Evolutionary conservation across 2,113 vertebrate species (phyloP).

Genomic region (Bombycilla garrulus): DNA sequence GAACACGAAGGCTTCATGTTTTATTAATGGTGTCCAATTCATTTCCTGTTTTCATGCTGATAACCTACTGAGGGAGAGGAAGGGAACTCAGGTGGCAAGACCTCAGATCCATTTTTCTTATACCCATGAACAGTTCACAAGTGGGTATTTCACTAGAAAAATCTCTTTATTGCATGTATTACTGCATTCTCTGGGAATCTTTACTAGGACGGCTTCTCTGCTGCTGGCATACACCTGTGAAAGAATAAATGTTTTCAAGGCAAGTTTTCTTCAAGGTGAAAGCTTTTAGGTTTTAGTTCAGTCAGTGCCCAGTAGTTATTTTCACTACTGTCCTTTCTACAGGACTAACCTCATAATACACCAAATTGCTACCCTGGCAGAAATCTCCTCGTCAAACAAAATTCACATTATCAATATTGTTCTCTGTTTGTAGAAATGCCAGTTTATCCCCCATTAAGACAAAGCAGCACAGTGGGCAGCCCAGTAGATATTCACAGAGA

Average conservation of each 20-base stretch:
- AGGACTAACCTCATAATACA: background rate
- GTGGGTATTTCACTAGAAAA: constrained; percentile 30
- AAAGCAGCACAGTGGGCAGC: background rate
- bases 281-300: background rate
- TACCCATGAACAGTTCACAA: constrained; percentile 40
- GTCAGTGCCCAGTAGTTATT: background rate
- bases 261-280: background rate
- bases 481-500: background rate
- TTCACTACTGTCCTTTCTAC: background rate
- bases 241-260: background rate
- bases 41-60: constrained; percentile 82
- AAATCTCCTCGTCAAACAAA: background rate
- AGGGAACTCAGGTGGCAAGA: constrained; percentile 75
- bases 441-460: background rate
- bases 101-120: constrained; percentile 46
- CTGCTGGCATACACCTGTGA: background rate
- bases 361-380: background rate
- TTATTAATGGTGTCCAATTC: constrained; percentile 79
- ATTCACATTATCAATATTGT: background rate
- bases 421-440: background rate
- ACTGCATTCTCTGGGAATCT: background rate
- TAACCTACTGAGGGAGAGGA: constrained; percentile 73
- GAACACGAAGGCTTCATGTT: constrained; percentile 73
- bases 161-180: background rate
- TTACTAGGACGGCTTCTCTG: background rate